Base-by-base conservation (phyloP, 35 echinoderm and acorn worm species). In the Apostichopus parvimensis region DNA sequence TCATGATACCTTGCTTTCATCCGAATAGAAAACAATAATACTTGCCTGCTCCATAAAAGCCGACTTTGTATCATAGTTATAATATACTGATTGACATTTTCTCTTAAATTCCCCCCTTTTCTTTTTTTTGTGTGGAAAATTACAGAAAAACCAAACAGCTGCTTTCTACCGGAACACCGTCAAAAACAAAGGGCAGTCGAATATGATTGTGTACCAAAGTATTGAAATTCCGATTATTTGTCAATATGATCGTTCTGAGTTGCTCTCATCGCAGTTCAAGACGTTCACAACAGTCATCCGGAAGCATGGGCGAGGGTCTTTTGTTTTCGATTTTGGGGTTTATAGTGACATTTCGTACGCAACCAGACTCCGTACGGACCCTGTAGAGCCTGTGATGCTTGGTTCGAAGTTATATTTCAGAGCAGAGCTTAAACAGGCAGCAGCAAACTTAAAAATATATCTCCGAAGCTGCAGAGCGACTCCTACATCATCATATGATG, bases 391-490 rank as follows among this genome's bases (percentile, higher is more conserved):
- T 9, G 54, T 80, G 13, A 80, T 10, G 9, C 13, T 80, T 45
- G 54, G 54, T 45, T 45, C 26, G 52, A 56, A 53, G 54, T 80
- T 80, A 23, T 80, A 80, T 23, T 80, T 80, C 79, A 45, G 79
- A 4, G 79, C 18, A 14, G 25, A 80, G 11, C 79, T 80, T 26
- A 8, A 20, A 52, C 23, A 56, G 9, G 26, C 79, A 0, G 9
- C 79, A 53, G 54, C 13, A 15, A 80, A 80, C 54, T 80, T 80
- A 56, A 45, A 80, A 17, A 80, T 80, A 20, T 23, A 80, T 56
- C 54, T 80, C 5, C 79, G 79, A 15, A 80, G 79, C 22, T 80
- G 79, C 14, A 45, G 79, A 53, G 79, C 79, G 28, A 80, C 79
- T 7, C 79, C 25, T 52, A 53, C 79, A 45, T 45, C 34, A 45